Evolutionary conservation across 2,797 vertebrate genomes (phyloP).

Genomic region (Sciurus vulgaris): DNA sequence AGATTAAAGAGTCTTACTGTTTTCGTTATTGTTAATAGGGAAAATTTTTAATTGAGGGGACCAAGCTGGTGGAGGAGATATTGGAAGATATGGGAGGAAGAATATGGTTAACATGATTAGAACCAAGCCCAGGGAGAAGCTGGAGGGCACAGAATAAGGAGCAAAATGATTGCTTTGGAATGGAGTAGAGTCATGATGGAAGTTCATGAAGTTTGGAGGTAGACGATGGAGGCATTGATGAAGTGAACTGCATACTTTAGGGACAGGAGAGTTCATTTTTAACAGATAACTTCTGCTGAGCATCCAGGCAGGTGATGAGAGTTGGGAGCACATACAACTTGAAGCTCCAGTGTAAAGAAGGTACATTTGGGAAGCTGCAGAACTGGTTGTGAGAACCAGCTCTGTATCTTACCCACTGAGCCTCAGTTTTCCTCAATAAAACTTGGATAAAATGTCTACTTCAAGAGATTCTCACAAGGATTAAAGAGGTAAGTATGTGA

Average conservation of each 20-base stretch:
- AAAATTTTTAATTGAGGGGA: neutral
- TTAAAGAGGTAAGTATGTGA: neutral
- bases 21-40: neutral
- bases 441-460: neutral
- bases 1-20: neutral
- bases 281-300: neutral
- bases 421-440: constrained; percentile 30
- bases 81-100: neutral
- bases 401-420: neutral
- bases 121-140: neutral
- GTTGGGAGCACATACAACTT: neutral
- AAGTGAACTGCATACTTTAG: neutral
- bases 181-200: neutral
- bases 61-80: neutral
- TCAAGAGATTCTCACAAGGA: neutral
- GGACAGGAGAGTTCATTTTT: neutral
- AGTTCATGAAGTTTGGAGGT: neutral
- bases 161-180: neutral
- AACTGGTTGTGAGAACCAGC: neutral
- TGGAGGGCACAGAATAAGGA: neutral
- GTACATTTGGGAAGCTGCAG: neutral
- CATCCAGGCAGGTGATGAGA: neutral
- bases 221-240: neutral
- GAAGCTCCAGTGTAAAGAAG: neutral
- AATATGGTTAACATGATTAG: neutral